A percentile compares a stretch with the other conserved stretches of the same genome.
Evolutionary conservation across 2,888 invertebrate species (phyloP).

Genomic region (Erebia epiphron): DNA sequence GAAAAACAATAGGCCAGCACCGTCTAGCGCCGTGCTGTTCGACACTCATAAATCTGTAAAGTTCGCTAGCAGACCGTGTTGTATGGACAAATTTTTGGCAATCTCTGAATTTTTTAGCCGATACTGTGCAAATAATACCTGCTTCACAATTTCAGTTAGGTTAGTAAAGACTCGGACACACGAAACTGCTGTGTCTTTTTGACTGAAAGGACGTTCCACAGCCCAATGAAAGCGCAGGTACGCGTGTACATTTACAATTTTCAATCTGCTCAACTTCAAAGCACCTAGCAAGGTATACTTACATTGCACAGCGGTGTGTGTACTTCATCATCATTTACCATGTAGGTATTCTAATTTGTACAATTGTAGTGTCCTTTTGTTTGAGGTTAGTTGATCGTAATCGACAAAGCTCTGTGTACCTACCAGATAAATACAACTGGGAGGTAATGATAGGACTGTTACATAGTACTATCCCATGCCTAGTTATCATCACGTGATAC

Average conservation of each 20-base stretch:
- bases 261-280: no score
- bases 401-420: not conserved
- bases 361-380: no score
- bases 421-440: not conserved
- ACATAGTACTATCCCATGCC: no score
- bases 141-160: not conserved
- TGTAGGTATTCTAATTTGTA: no score
- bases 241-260: no score
- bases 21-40: constrained; percentile 51
- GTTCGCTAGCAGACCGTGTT: constrained; percentile 60
- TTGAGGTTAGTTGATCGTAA: not conserved
- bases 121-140: constrained; percentile 14
- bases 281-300: no score
- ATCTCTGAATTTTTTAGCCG: constrained; percentile 1
- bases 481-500: not conserved
- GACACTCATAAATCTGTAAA: constrained; percentile 67
- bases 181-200: no score
- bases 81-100: constrained; percentile 42
- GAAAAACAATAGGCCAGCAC: constrained; percentile 73
- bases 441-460: not conserved
- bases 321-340: no score
- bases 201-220: no score
- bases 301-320: no score
- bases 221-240: no score
- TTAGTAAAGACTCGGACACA: not conserved